Conservation (phyloP, 1,140 invertebrate genomes). For the Gryllus bimaculatus region DNA sequence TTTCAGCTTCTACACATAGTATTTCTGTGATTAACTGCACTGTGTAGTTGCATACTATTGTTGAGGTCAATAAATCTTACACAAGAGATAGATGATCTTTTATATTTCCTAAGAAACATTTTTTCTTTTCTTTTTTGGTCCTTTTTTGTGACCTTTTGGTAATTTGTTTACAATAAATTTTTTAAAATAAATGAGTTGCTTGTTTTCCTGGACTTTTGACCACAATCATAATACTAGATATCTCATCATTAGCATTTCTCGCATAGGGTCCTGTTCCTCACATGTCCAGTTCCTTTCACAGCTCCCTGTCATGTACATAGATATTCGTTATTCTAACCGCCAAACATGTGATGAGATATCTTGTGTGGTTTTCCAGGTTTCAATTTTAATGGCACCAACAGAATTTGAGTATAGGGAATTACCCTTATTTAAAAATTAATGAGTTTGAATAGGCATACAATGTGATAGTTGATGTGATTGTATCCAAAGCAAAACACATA, state of each 20-base stretch:
- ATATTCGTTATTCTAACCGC: background rate
- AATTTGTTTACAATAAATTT: background rate
- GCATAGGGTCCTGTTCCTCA: background rate
- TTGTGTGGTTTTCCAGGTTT: background rate
- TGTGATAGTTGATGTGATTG: too few relatives aligned
- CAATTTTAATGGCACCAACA: too few relatives aligned
- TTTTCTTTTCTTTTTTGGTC: background rate
- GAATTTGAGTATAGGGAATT: too few relatives aligned
- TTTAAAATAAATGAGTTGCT: background rate
- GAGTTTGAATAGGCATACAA: too few relatives aligned
- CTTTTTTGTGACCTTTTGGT: background rate
- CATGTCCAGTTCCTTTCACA: background rate
- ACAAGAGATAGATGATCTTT: background rate
- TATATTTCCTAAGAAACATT: slow-evolving; percentile 1
- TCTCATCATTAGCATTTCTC: background rate
- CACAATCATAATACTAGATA: background rate
- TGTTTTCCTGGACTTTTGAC: background rate
- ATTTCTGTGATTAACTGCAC: background rate
- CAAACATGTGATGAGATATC: background rate
- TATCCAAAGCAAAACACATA: too few relatives aligned
- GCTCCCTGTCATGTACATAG: background rate
- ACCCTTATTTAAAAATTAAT: too few relatives aligned
- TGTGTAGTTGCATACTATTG: background rate
- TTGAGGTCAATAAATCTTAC: slow-evolving; percentile 1
- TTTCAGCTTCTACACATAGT: slow-evolving; percentile 4